These are phyloP conservation scores for Lysandra bellargus DNA, from an alignment of 2,888 invertebrate genomes.

Conservation along the genomic window DNA sequence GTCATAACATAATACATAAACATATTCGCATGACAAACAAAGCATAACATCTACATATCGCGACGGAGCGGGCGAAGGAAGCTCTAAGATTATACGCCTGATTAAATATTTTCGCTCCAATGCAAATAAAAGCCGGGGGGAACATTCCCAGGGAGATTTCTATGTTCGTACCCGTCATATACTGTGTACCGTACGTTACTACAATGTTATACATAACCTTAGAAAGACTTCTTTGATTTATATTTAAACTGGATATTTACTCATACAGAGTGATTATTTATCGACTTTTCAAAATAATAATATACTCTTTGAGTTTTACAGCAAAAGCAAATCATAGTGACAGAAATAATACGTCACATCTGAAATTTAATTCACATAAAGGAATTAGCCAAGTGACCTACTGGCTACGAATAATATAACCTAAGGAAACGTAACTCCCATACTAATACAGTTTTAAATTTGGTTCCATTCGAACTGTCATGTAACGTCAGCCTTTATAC, in stretches of 20 bases:
- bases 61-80: constrained; percentile 65
- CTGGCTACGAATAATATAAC: too few relatives aligned
- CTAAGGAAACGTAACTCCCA: too few relatives aligned
- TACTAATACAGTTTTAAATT: too few relatives aligned
- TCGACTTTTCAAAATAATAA: not conserved
- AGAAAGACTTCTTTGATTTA: not conserved
- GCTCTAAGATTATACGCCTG: constrained; percentile 76
- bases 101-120: constrained; percentile 78
- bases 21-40: not conserved
- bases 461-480: too few relatives aligned
- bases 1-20: not conserved
- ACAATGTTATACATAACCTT: not conserved
- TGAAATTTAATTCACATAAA: too few relatives aligned
- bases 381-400: too few relatives aligned
- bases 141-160: constrained; percentile 34
- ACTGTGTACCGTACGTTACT: not conserved
- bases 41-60: not conserved
- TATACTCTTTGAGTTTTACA: too few relatives aligned
- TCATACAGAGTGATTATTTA: not conserved
- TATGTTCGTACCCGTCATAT: not conserved
- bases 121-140: constrained; percentile 70
- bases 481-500: too few relatives aligned
- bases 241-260: not conserved
- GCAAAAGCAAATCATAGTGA: too few relatives aligned
- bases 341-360: too few relatives aligned